A percentile compares a stretch with the other conserved stretches of the same genome.
Evolutionary conservation across 2,888 invertebrate species (phyloP).

Genomic region (Nomada ruficornis): DNA sequence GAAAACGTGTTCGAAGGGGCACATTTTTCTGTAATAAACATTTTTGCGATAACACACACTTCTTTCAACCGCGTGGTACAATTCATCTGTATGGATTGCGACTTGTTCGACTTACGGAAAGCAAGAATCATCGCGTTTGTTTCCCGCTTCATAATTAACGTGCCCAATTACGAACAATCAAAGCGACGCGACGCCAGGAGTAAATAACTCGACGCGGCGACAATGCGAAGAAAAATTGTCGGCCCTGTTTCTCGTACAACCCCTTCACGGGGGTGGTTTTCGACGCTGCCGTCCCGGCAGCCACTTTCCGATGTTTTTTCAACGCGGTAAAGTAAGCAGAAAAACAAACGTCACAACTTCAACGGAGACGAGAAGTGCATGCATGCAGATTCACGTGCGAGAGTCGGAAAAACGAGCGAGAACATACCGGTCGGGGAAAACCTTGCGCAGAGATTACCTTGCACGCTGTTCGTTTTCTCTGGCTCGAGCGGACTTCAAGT

Average conservation of each 20-base stretch:
- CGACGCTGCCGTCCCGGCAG: constrained; percentile 40
- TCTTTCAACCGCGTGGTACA: no score
- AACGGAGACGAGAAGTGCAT: constrained; percentile 65
- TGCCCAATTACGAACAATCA: constrained; percentile 37
- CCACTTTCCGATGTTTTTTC: constrained; percentile 64
- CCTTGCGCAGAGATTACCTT: constrained; percentile 18
- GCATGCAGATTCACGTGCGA: constrained; percentile 26
- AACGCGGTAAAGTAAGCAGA: constrained; percentile 71
- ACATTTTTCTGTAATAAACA: no score
- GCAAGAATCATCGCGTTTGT: constrained; percentile 3
- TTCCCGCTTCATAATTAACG: constrained; percentile 20
- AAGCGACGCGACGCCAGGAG: constrained; percentile 24
- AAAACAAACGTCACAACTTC: constrained; percentile 75
- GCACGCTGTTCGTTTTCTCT: constrained; percentile 7
- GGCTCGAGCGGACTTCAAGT: constrained; percentile 12
- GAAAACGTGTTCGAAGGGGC: no score
- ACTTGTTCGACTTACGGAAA: background rate
- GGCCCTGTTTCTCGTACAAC: constrained; percentile 25
- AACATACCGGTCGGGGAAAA: constrained; percentile 24
- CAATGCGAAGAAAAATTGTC: constrained; percentile 39
- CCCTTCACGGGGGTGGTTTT: constrained; percentile 30
- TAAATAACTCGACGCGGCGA: constrained; percentile 31
- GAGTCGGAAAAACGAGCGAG: constrained; percentile 37
- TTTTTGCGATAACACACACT: no score
- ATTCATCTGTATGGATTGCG: no score